These are phyloP conservation scores for Hyles euphorbiae DNA, from an alignment of 1,140 invertebrate genomes.

Conservation along the genomic window DNA sequence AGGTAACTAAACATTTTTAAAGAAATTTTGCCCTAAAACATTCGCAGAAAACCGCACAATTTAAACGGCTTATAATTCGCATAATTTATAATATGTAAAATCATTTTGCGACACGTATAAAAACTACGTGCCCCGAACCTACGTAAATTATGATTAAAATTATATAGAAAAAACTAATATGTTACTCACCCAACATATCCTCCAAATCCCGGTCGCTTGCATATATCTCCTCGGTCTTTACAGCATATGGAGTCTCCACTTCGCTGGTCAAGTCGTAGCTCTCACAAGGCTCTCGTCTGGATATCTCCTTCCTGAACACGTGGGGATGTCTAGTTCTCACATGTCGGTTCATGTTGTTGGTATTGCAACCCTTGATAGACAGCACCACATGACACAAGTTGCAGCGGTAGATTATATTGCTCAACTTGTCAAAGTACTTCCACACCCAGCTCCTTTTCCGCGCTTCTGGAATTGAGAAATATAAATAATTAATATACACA, in stretches of 20 bases:
- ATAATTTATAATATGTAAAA: too few species aligned
- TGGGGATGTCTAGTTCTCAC: slow-evolving; percentile 52
- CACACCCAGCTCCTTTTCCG: slow-evolving; percentile 64
- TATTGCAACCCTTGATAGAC: slow-evolving; percentile 65
- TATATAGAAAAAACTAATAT: too few species aligned
- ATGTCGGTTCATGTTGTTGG: slow-evolving; percentile 68
- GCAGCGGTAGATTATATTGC: slow-evolving; percentile 57
- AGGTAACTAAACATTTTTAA: too few species aligned
- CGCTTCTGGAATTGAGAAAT: slow-evolving; percentile 17
- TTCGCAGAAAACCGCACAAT: too few species aligned
- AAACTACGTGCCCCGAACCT: too few species aligned
- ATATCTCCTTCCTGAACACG: slow-evolving; percentile 30
- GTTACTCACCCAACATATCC: slow-evolving; percentile 27
- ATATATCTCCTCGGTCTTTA: slow-evolving; percentile 30
- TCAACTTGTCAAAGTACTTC: slow-evolving; percentile 61
- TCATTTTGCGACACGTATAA: too few species aligned
- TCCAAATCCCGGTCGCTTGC: slow-evolving; percentile 33
- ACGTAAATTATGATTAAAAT: too few species aligned
- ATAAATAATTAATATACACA: slow-evolving; percentile 3
- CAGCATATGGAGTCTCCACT: slow-evolving; percentile 22
- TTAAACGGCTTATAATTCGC: too few species aligned
- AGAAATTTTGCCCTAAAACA: too few species aligned
- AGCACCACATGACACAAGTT: slow-evolving; percentile 54
- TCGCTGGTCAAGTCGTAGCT: slow-evolving; percentile 17
- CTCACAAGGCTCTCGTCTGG: slow-evolving; percentile 14